Base-by-base conservation (phyloP, 2,888 invertebrate genomes). In the Pheosia tremula region DNA sequence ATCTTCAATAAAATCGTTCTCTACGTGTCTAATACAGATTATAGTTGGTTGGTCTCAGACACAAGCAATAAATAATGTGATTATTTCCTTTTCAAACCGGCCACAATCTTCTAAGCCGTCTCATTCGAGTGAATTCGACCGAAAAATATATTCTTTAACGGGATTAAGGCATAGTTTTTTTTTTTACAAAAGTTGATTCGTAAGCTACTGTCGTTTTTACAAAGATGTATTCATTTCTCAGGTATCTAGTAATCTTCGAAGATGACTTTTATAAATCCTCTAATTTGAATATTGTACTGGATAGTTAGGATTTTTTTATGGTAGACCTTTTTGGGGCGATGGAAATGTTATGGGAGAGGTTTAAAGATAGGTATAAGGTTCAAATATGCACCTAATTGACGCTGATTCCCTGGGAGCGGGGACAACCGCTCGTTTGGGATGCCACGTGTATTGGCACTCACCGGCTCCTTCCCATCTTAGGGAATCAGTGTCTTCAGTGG, bases 1-100 rank as follows among this genome's bases (percentile, higher is more conserved):
- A 91, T 91, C 89, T 89, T 81, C 83, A 82, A 90, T 90, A 90
- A 91, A 90, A 90, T 90, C 84, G 77, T 84, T 81, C 24, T 56
- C 79, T 85, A 88, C 87, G 88, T 88, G 86, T 88, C 87, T 87
- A 85, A 81, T 83, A 75, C 75, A 91, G 93, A 93, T 93, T 93
- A 92, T 87, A 91, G 80, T 85, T 87, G 86, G 83, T 81, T 84
- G 83, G 80, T 86, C 85, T 82, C 83, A 80, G 86, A 81, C 83
- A 79, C 73, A 77, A 79, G 91, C 80, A 91, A 93, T 93, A 93
- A 93, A 93, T 93, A 93, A 92, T 88, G 79, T 82, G 91, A 93
- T 93, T 91, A 92, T 90, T 90, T 90, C 89, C 86, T 90, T 86
- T 89, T 84, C 77, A 84, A 88, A 88, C 87, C 84, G 81, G 83